Evolutionary conservation across 2,888 invertebrate genomes (phyloP).

Genomic region (Philonicus albiceps): DNA sequence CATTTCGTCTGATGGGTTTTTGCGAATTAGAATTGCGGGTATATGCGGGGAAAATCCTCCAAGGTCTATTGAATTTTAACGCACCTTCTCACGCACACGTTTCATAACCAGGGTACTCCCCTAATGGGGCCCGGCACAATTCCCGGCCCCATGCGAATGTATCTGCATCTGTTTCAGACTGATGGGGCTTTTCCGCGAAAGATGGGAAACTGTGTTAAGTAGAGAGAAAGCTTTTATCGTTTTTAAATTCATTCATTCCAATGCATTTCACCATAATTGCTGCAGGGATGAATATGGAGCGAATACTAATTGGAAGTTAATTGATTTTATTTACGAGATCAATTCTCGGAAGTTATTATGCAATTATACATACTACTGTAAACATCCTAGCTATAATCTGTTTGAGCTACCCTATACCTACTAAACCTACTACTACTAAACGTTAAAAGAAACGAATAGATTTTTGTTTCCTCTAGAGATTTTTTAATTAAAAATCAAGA

Average conservation of each 20-base stretch:
- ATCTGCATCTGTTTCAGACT: neutral
- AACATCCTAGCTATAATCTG: neutral
- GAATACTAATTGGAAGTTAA: neutral
- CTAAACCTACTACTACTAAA: too few relatives aligned
- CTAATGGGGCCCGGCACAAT: neutral
- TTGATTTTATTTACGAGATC: neutral
- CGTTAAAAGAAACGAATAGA: too few relatives aligned
- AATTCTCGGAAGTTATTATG: neutral
- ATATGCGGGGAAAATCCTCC: neutral
- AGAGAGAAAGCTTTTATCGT: neutral
- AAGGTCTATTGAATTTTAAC: neutral
- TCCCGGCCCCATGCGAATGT: neutral
- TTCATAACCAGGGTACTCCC: neutral
- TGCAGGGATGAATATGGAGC: neutral
- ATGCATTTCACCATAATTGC: neutral
- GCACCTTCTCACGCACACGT: neutral
- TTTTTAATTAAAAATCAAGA: too few relatives aligned
- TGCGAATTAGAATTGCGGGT: neutral
- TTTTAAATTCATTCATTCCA: neutral
- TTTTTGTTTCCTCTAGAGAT: too few relatives aligned
- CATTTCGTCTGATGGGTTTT: slow-evolving; percentile 20
- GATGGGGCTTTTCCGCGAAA: neutral
- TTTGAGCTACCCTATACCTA: too few relatives aligned
- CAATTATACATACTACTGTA: neutral
- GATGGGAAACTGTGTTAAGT: neutral